A percentile compares a stretch with the other conserved stretches of the same genome.
Evolutionary conservation across 2,797 vertebrate genomes (phyloP).

Genomic region (Zalophus californianus): DNA sequence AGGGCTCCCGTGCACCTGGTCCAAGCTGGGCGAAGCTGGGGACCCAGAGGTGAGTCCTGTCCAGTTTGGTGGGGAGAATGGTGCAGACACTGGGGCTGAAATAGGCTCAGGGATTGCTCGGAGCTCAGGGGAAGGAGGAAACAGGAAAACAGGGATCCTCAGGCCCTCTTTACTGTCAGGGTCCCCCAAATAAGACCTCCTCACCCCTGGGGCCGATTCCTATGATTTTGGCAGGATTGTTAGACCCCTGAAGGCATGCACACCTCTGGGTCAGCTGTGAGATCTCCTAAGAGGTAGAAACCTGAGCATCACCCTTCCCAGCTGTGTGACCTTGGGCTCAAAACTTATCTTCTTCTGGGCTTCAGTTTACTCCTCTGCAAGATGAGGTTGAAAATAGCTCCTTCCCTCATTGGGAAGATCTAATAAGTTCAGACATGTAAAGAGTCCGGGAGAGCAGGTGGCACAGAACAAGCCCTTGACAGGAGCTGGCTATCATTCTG

Average conservation of each 20-base stretch:
- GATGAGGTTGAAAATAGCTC: background rate
- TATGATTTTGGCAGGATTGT: background rate
- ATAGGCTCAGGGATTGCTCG: background rate
- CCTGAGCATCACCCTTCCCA: background rate
- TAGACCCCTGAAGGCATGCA: background rate
- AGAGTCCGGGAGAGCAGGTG: background rate
- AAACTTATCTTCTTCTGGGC: background rate
- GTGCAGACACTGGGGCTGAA: background rate
- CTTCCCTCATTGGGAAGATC: background rate
- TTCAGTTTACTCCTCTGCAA: constrained; percentile 9
- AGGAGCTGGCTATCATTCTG: background rate
- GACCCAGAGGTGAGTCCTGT: background rate
- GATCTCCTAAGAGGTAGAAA: background rate
- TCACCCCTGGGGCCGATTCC: background rate
- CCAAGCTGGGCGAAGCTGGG: background rate
- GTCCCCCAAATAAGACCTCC: background rate
- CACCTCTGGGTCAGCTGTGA: background rate
- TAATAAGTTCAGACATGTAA: background rate
- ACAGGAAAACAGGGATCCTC: background rate
- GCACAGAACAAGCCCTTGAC: background rate
- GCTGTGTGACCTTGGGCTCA: background rate
- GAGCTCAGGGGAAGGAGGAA: background rate
- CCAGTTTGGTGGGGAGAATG: background rate
- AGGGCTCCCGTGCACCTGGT: background rate
- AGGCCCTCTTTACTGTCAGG: background rate